A percentile compares a stretch with the other conserved stretches of the same genome.
These are phyloP conservation scores for Pelodytes ibericus DNA, from an alignment of 2,797 vertebrate species.

Conservation along the genomic window DNA sequence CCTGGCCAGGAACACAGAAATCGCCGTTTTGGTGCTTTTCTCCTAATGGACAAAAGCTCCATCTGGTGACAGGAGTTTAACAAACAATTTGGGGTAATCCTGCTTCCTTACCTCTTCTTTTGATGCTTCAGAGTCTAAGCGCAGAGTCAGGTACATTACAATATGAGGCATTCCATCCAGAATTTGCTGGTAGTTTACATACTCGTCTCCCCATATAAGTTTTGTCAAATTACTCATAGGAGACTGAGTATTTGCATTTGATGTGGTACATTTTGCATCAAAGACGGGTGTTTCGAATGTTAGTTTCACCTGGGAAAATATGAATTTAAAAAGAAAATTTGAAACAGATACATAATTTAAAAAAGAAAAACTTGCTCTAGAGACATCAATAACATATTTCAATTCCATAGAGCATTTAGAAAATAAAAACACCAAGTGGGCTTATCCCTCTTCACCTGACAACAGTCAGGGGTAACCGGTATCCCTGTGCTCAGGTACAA, in stretches of 20 bases:
- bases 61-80: too few species aligned
- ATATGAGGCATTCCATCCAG: slow-evolving; percentile 80
- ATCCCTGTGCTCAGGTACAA: too few species aligned
- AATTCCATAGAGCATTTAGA: too few species aligned
- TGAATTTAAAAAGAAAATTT: background rate
- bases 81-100: too few species aligned
- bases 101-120: slow-evolving; percentile 88
- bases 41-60: too few species aligned
- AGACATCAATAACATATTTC: background rate
- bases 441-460: too few species aligned
- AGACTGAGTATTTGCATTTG: slow-evolving; percentile 58
- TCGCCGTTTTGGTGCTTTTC: too few species aligned
- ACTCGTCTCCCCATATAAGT: slow-evolving; percentile 86
- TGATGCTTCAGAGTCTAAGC: slow-evolving; percentile 80
- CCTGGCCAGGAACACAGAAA: too few species aligned
- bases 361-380: too few species aligned
- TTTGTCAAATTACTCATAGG: slow-evolving; percentile 82
- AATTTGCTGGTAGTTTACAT: slow-evolving; percentile 74
- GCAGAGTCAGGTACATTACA: slow-evolving; percentile 87
- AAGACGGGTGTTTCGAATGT: slow-evolving; percentile 83
- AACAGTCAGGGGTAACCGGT: too few species aligned
- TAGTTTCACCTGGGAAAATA: slow-evolving; percentile 81
- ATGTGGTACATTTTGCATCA: slow-evolving; percentile 58
- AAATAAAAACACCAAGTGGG: too few species aligned
- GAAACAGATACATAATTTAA: too few species aligned